These are phyloP conservation scores for Hydra vulgaris DNA, from an alignment of 30 jellyfish, hydroid and myxozoan species.

Conservation along the genomic window DNA sequence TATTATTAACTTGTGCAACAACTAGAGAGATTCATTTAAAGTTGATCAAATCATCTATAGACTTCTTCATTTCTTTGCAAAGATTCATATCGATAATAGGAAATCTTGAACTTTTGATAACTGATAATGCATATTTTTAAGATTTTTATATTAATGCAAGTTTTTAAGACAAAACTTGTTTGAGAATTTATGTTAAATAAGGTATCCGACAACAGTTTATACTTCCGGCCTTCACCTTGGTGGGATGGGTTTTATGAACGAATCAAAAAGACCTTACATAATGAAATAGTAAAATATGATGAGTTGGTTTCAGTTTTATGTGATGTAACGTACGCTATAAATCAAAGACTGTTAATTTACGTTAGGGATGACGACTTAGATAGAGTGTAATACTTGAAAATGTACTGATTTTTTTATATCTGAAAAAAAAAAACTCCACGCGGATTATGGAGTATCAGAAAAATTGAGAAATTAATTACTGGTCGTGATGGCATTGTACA, in stretches of 20 bases:
- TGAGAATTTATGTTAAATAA: too few relatives aligned
- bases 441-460: constrained; percentile 12
- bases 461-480: neutral
- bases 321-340: too few relatives aligned
- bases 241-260: too few relatives aligned
- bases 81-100: constrained; percentile 35
- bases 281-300: too few relatives aligned
- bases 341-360: constrained; percentile 28
- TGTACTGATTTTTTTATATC: neutral
- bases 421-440: neutral
- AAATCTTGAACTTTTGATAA: constrained; percentile 9
- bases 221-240: too few relatives aligned
- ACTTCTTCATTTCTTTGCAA: constrained; percentile 23
- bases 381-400: neutral
- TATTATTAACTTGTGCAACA: constrained; percentile 34
- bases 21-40: constrained; percentile 48
- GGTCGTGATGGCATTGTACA: neutral
- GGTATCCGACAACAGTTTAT: too few relatives aligned
- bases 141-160: too few relatives aligned
- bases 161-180: constrained; percentile 4
- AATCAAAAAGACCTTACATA: too few relatives aligned
- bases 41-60: constrained; percentile 31
- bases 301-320: too few relatives aligned
- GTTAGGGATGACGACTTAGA: constrained; percentile 7
- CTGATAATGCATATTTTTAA: constrained; percentile 30